Evolutionary conservation across 2,888 invertebrate genomes (phyloP), one percentile per base, ranked within the genome.

Genomic region (Reticulitermes lucifugus): DNA sequence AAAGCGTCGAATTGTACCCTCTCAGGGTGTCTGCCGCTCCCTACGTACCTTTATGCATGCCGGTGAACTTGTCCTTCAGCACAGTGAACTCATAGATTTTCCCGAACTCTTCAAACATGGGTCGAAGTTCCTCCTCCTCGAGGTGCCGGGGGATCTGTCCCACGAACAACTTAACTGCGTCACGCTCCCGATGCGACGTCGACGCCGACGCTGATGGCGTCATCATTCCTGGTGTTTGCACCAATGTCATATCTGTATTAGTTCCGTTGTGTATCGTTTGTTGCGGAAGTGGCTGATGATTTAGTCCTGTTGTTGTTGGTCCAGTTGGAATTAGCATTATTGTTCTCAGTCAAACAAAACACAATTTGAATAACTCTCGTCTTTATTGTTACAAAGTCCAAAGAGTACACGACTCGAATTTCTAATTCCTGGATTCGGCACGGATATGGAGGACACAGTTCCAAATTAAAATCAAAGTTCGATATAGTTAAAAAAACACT

Each of bases 81-180:
- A 98, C 96, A 87, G 97, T 97, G 90, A 98, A 95, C 93, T 98
- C 98, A 91, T 97, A 97, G 90, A 98, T 98, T 91, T 96, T 96
- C 85, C 98, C 98, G 89, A 96, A 98, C 91, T 97, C 96, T 91
- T 98, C 97, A 91, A 98, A 97, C 93, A 98, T 95, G 60, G 97
- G 97, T 83, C 97, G 92, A 51, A 98, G 92, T 89, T 97, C 96
- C 85, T 96, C 95, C 90, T 98, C 98, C 89, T 96, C 96, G 86
- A 98, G 91, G 90, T 97, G 97, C 85, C 98, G 92, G 41, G 98
- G 98, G 88, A 98, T 98, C 91, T 98, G 97, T 29, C 98, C 98
- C 84, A 98, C 96, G 91, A 98, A 98, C 86, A 98, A 93, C 91
- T 98, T 98, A 88, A 98, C 90, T 55, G 93, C 92, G 88, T 93